phyloP scores from a whole-genome alignment of 2,797 vertebrate genomes.

The Aplochiton taeniatus region DNA sequence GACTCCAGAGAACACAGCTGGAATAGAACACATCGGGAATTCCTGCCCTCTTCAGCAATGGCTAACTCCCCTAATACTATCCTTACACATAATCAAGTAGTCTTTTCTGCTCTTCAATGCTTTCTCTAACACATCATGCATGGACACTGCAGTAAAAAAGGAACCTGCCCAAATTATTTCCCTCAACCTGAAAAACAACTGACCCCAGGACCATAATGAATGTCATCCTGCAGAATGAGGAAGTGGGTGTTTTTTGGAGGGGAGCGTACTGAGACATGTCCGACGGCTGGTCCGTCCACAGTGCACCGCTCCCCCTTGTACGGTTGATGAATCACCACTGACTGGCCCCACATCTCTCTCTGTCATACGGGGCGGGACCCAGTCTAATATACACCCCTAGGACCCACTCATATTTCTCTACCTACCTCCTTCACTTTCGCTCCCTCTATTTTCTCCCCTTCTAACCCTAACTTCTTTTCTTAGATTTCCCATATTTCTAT shows the following conservation, averaged over 20 bases:
- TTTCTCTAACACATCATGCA: background rate
- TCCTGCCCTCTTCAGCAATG: slow-evolving; percentile 52
- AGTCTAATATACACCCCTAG: slow-evolving; percentile 75
- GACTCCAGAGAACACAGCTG: slow-evolving; percentile 65
- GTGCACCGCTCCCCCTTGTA: slow-evolving; percentile 65
- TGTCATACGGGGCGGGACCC: slow-evolving; percentile 73
- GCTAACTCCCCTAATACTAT: slow-evolving; percentile 33
- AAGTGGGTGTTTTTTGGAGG: slow-evolving; percentile 45
- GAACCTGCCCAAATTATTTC: no score
- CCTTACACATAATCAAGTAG: background rate
- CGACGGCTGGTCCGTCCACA: slow-evolving; percentile 45
- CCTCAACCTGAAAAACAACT: no score
- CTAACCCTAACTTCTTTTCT: background rate
- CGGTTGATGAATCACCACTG: slow-evolving; percentile 78
- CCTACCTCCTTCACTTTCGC: slow-evolving; percentile 38
- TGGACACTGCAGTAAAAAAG: no score
- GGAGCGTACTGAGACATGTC: slow-evolving; percentile 37
- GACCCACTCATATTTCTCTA: slow-evolving; percentile 73
- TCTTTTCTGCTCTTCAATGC: background rate
- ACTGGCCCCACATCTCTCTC: slow-evolving; percentile 81
- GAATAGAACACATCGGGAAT: slow-evolving; percentile 65
- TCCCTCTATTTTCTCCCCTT: slow-evolving; percentile 45
- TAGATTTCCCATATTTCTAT: background rate
- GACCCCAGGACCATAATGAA: background rate
- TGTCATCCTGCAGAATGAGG: slow-evolving; percentile 48